Evolutionary conservation across 1,140 invertebrate genomes (phyloP).

Genomic region (Vanessa tameamea): DNA sequence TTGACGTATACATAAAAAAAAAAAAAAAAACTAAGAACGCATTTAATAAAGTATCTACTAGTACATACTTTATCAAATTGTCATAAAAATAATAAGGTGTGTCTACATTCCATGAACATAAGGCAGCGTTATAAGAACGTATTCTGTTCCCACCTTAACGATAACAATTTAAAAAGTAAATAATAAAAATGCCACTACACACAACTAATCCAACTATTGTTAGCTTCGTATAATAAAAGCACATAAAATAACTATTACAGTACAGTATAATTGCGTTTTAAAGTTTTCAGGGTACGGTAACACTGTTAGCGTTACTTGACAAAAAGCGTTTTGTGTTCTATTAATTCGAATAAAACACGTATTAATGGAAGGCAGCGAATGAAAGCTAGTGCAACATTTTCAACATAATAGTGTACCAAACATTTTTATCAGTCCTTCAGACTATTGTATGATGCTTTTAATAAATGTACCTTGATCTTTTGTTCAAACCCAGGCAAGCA

Average conservation of each 20-base stretch:
- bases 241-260: constrained; percentile 9
- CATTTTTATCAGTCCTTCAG: too few relatives aligned
- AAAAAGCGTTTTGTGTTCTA: neutral
- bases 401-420: too few relatives aligned
- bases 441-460: too few relatives aligned
- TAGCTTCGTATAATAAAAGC: neutral
- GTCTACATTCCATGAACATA: neutral
- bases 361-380: too few relatives aligned
- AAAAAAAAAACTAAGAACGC: too few relatives aligned
- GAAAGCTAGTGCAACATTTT: too few relatives aligned
- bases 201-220: constrained; percentile 10
- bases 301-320: constrained; percentile 5
- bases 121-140: neutral
- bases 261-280: constrained; percentile 12
- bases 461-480: too few relatives aligned
- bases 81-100: neutral
- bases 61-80: too few relatives aligned
- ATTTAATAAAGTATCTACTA: too few relatives aligned
- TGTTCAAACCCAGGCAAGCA: too few relatives aligned
- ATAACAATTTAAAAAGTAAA: constrained; percentile 21
- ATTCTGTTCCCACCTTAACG: neutral
- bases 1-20: too few relatives aligned
- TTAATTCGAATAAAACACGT: too few relatives aligned
- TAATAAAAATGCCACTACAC: constrained; percentile 14
- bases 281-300: neutral